phyloP scores from a whole-genome alignment of 2,113 vertebrate species.

The Rhegmatorhina hoffmannsi region DNA sequence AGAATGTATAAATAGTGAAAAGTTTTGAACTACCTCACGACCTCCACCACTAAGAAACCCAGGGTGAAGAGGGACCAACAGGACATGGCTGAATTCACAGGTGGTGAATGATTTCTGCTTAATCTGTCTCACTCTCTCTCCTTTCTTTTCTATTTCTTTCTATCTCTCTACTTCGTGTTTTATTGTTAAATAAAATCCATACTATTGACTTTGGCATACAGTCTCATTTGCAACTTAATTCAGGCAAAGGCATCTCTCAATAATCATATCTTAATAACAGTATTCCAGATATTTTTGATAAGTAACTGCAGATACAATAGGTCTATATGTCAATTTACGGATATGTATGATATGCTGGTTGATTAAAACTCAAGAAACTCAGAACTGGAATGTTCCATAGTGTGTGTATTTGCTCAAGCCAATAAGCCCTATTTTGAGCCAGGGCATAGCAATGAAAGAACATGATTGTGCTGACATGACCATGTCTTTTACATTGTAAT shows the following conservation, averaged over 20 bases:
- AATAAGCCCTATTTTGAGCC: not conserved
- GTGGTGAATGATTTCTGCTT: not conserved
- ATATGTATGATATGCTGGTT: not conserved
- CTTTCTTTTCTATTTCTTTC: not conserved
- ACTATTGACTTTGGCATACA: not conserved
- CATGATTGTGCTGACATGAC: not conserved
- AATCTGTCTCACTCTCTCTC: not conserved
- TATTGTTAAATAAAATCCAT: not conserved
- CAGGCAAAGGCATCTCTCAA: not conserved
- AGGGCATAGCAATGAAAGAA: not conserved
- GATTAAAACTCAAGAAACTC: not conserved
- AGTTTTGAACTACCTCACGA: not conserved
- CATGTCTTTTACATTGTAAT: not conserved
- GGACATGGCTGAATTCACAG: not conserved
- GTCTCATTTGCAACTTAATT: not conserved
- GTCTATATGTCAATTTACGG: not conserved
- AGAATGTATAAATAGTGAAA: not conserved
- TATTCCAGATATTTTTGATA: not conserved
- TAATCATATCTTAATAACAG: not conserved
- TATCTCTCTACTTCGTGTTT: not conserved
- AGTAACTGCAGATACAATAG: not conserved
- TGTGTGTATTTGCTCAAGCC: not conserved
- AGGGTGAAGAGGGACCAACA: not conserved
- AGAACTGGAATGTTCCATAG: not conserved
- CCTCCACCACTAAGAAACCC: not conserved